Base-by-base conservation (phyloP, 2,113 vertebrate genomes). In the Hypocryptadius cinnamomeus region DNA sequence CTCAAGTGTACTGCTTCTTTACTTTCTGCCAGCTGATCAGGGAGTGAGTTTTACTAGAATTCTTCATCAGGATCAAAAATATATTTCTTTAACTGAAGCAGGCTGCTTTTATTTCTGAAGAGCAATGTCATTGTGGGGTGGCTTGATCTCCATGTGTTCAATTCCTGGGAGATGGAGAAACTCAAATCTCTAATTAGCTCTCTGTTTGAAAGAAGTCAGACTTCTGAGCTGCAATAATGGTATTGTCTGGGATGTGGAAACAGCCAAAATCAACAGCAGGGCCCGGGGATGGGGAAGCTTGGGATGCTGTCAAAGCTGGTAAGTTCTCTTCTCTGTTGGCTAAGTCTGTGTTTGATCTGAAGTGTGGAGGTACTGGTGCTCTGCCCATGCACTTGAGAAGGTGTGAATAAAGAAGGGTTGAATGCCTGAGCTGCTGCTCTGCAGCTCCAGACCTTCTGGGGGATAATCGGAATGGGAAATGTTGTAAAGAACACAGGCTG, bases 261-360 rank as follows among this genome's bases (percentile, higher is more conserved):
- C 9, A 69, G 39, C 24, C 53, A 78, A 42, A 91, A 80, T 25
- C 69, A 73, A 50, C 57, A 16, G 11, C 50, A 64, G 3, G 47
- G 77, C 68, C 48, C 40, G 69, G 82, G 79, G 37, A 60, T 2
- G 56, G 25, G 39, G 59, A 18, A 79, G 60, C 60, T 70, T 59
- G 47, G 30, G 91, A 51, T 78, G 77, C 60, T 74, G 76, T 83
- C 44, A 68, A n/a, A 86, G 82, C 54, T 94, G 72, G 15, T 60
- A n/a, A 73, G 39, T 78, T 56, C 54, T 68, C 27, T 35, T 47
- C 33, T 77, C n/a, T 72, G 35, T 45, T 66, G 54, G 60, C 51
- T 81, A 27, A 70, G 71, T 84, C 50, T 44, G 16, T 54, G 33
- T 59, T 73, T 77, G 25, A 31, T 17, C 5, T 4, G 1, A 47